Conservation (phyloP, 37 sponge, comb jelly and placozoan genomes). For the Diacarnus erythraeanus region DNA sequence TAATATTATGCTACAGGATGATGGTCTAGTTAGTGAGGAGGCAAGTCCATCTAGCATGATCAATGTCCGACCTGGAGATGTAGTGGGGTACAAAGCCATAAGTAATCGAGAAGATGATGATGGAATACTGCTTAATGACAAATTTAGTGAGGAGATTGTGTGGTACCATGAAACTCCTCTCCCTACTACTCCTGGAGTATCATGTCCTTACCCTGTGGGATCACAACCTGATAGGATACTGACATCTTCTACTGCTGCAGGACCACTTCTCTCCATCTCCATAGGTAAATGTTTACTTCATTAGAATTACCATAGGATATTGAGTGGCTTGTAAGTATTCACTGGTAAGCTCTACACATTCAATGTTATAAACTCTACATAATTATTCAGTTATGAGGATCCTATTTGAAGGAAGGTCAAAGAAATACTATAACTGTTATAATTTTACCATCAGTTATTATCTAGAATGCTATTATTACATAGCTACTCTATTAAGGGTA, state of each 20-base stretch:
- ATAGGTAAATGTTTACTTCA: no score
- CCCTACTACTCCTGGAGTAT: no score
- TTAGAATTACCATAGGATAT: no score
- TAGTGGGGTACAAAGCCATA: slow-evolving; percentile 29
- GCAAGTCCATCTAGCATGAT: slow-evolving; percentile 14
- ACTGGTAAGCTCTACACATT: no score
- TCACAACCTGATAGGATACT: not conserved
- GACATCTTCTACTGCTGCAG: slow-evolving; percentile 1
- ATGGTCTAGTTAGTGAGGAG: not conserved
- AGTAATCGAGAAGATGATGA: not conserved
- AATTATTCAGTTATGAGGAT: no score
- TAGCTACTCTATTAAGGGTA: no score
- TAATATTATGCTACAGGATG: not conserved
- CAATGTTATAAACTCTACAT: no score
- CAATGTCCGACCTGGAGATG: slow-evolving; percentile 33
- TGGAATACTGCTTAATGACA: not conserved
- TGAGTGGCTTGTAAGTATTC: no score
- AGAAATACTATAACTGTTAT: no score
- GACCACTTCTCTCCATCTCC: slow-evolving; percentile 6
- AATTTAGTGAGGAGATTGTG: not conserved
- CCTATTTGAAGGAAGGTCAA: no score
- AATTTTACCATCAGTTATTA: no score
- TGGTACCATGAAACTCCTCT: not conserved
- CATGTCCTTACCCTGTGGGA: slow-evolving; percentile 20
- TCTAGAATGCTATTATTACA: no score